Conservation (phyloP, 2,113 vertebrate genomes). For the Nothoprocta perdicaria region DNA sequence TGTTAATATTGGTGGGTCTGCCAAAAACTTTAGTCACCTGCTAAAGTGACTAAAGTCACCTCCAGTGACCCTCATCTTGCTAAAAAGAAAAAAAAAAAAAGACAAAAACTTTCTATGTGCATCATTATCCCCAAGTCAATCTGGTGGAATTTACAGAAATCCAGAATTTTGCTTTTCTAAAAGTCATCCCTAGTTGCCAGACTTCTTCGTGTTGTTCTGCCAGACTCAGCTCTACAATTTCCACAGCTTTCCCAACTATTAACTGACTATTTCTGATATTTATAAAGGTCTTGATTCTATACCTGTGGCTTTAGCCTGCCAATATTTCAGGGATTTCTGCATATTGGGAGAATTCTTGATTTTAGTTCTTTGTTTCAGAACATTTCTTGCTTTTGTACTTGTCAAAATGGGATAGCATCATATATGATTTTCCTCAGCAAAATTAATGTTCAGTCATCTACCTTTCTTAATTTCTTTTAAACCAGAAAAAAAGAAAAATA, state of each 20-base stretch:
- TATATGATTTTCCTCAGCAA: not conserved
- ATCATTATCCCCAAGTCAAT: not conserved
- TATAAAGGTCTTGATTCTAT: not conserved
- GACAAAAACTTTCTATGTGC: not conserved
- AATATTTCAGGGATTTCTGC: not conserved
- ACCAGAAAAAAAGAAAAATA: not conserved
- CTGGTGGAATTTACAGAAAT: not conserved
- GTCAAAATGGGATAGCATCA: slow-evolving; percentile 15
- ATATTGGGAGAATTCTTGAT: not conserved
- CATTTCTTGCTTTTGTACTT: not conserved
- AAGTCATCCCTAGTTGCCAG: not conserved
- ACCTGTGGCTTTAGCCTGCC: not conserved
- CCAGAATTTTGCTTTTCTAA: not conserved
- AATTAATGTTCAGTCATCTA: not conserved
- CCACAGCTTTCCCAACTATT: not conserved
- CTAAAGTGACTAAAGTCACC: not conserved
- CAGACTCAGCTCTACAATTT: not conserved
- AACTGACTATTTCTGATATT: not conserved
- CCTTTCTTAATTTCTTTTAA: not conserved
- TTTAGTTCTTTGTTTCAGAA: slow-evolving; percentile 9
- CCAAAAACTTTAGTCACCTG: slow-evolving; percentile 39
- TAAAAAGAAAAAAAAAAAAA: not conserved
- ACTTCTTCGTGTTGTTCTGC: not conserved
- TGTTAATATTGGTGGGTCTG: slow-evolving; percentile 9
- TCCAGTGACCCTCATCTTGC: not conserved